These are phyloP conservation scores for Myotis brandtii DNA, from an alignment of 2,113 vertebrate species.

Conservation along the genomic window DNA sequence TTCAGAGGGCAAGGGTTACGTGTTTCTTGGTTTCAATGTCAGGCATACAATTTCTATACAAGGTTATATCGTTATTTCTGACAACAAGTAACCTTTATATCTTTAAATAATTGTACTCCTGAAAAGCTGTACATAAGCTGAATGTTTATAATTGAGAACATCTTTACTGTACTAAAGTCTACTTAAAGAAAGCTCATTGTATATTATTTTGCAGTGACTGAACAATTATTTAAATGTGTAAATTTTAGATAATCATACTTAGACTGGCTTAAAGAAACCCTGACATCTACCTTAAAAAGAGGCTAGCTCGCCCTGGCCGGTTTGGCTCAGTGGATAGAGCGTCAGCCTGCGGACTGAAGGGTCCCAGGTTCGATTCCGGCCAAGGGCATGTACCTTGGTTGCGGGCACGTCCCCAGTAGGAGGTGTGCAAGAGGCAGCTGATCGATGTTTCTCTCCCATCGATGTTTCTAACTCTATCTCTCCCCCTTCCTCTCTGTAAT, in stretches of 20 bases:
- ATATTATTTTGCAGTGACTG: constrained; percentile 8
- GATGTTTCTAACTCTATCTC: too few relatives aligned
- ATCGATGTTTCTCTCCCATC: too few relatives aligned
- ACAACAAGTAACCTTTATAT: not conserved
- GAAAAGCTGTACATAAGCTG: not conserved
- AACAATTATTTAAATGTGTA: constrained; percentile 34
- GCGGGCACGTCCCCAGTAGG: too few relatives aligned
- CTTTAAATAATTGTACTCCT: constrained; percentile 36
- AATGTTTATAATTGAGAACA: constrained; percentile 11
- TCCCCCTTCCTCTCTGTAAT: too few relatives aligned
- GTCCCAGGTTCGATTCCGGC: too few relatives aligned
- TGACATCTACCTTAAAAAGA: not conserved
- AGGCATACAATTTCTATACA: not conserved
- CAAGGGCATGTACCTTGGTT: too few relatives aligned
- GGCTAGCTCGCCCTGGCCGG: not conserved
- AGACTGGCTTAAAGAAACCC: constrained; percentile 11
- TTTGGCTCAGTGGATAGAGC: too few relatives aligned
- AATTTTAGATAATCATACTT: not conserved
- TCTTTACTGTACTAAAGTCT: not conserved
- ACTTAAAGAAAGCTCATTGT: not conserved
- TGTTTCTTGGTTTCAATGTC: not conserved
- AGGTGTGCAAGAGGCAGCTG: too few relatives aligned
- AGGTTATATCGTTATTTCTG: not conserved
- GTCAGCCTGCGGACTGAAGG: too few relatives aligned
- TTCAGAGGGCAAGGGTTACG: not conserved